These are phyloP conservation scores for Drosophila neocordata DNA, from an alignment of 1,140 invertebrate genomes.

Conservation along the genomic window DNA sequence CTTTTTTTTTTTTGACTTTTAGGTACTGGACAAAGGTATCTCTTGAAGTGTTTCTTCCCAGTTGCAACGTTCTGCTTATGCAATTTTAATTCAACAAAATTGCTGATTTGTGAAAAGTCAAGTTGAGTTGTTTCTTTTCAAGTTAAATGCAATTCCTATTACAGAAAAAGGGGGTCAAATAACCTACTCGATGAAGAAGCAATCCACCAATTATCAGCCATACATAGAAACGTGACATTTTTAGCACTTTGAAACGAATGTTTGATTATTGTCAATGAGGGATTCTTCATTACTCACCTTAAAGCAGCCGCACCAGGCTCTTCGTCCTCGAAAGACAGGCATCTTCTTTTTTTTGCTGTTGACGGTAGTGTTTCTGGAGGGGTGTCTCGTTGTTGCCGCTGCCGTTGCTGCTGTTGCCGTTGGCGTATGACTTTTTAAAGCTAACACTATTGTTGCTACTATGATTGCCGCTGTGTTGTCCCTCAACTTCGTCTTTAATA, in stretches of 20 bases:
- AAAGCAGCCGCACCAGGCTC: conserved; percentile 86
- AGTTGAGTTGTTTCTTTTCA: too few relatives aligned
- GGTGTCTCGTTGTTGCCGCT: conserved; percentile 64
- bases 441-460: conserved; percentile 26
- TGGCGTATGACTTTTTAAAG: conserved; percentile 42
- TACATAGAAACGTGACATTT: conserved; percentile 57
- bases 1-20: too few relatives aligned
- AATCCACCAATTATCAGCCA: not conserved
- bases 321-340: conserved; percentile 84
- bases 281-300: conserved; percentile 83
- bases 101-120: not conserved
- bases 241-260: not conserved
- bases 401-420: conserved; percentile 32
- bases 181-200: not conserved
- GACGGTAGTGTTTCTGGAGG: conserved; percentile 78
- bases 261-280: not conserved
- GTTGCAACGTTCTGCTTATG: too few relatives aligned
- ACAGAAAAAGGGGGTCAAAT: conserved; percentile 23
- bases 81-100: conserved; percentile 5
- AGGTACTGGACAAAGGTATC: too few relatives aligned
- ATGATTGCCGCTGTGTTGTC: conserved; percentile 15
- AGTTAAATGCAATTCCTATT: conserved; percentile 23
- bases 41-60: too few relatives aligned
- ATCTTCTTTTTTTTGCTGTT: conserved; percentile 83
- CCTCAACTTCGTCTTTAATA: conserved; percentile 54